These are phyloP conservation scores for Baccha elongata DNA, from an alignment of 2,888 invertebrate genomes.

Conservation along the genomic window DNA sequence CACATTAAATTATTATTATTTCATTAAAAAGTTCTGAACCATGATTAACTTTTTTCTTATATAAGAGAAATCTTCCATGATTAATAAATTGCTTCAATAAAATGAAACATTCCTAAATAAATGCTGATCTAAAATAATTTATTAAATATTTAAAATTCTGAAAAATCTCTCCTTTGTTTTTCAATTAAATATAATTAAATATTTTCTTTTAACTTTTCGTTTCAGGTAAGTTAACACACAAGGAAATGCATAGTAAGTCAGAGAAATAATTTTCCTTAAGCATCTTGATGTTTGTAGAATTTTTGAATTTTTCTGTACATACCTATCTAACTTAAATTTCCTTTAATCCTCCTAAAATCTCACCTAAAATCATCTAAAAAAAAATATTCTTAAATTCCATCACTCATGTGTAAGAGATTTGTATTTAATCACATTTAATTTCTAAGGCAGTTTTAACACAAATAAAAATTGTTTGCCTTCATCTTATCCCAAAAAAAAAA, in stretches of 20 bases:
- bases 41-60: no score
- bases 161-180: background rate
- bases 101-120: no score
- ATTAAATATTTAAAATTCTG: no score
- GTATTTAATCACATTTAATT: background rate
- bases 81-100: no score
- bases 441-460: background rate
- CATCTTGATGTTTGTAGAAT: slow-evolving; percentile 43
- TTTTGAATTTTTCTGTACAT: background rate
- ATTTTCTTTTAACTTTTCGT: slow-evolving; percentile 51
- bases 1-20: no score
- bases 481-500: background rate
- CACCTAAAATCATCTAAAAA: no score
- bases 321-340: background rate
- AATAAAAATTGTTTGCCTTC: background rate
- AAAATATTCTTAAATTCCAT: background rate
- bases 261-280: slow-evolving; percentile 39
- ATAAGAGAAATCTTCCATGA: no score
- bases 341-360: background rate
- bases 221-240: slow-evolving; percentile 77
- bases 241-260: slow-evolving; percentile 77
- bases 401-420: background rate
- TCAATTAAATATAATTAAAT: no score
- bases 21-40: no score
- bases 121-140: no score